Evolutionary conservation across 2,888 invertebrate genomes (phyloP), one percentile per base, ranked within the genome.

Genomic region (Formica aserva): DNA sequence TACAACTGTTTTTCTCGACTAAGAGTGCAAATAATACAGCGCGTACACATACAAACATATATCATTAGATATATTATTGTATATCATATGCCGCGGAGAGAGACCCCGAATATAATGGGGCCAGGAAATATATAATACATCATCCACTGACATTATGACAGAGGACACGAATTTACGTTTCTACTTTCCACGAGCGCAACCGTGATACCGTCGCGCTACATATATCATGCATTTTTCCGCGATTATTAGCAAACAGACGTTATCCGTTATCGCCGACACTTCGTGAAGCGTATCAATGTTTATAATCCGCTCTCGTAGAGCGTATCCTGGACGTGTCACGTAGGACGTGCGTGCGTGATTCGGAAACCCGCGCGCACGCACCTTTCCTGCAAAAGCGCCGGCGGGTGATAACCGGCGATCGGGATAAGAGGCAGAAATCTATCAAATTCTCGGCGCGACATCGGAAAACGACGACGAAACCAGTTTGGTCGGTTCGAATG

Each of bases 401-500:
- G 74, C 76, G 83, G 85, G 85, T 85, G 85, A 83, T 90, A 86
- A 87, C 74, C 74, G 82, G 78, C 83, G 90, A 92, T 92, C 92
- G 91, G 87, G 87, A 88, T 88, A 89, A 88, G 89, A 87, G 89
- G 92, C 90, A 92, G 93, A 94, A 92, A 94, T 94, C 94, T 93
- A 94, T 94, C 94, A 94, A 94, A 94, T 94, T 93, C 92, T 92
- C 91, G 87, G 88, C 86, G 92, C 89, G 91, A 92, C 91, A 94
- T 93, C 92, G 92, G 93, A 91, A 92, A 89, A 92, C 91, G 92
- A 92, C 90, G 92, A 35, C 91, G 91, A 93, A 94, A 94, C 94
- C 94, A 94, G 94, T 94, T 94, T 94, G 94, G 94, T 93, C 90
- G 93, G 94, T 94, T 93, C 87, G 92, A 91, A 93, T 92, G 92